Percentiles rank a stretch among this genome's conserved stretches.
Evolutionary conservation across 2,797 vertebrate genomes (phyloP).

Genomic region (Propithecus perrieri): DNA sequence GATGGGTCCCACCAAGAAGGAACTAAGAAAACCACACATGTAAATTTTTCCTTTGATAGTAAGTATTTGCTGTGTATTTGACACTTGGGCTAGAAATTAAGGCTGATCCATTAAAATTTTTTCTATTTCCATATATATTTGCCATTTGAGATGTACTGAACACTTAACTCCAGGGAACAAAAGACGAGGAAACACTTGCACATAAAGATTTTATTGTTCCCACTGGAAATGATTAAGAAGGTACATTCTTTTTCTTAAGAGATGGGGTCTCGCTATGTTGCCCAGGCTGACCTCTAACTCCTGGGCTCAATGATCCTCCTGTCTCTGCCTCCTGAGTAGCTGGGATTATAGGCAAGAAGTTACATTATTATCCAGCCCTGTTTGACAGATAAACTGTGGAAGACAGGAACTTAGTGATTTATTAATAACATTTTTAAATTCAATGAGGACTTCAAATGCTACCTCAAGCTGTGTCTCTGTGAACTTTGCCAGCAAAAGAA

Average conservation of each 20-base stretch:
- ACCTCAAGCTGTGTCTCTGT: not conserved
- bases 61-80: slow-evolving; percentile 12
- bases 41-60: slow-evolving; percentile 1
- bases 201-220: slow-evolving; percentile 53
- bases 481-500: slow-evolving; percentile 34
- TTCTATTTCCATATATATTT: slow-evolving; percentile 57
- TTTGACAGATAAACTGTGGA: slow-evolving; percentile 41
- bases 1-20: not conserved
- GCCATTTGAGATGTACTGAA: slow-evolving; percentile 50
- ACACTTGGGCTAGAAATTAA: slow-evolving; percentile 31
- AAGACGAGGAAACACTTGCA: slow-evolving; percentile 43
- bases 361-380: slow-evolving; percentile 40
- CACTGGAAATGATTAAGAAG: slow-evolving; percentile 57
- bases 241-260: not conserved
- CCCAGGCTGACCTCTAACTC: not conserved
- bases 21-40: slow-evolving; percentile 9
- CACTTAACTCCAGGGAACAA: slow-evolving; percentile 21
- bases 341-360: slow-evolving; percentile 16
- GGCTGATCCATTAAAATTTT: not conserved
- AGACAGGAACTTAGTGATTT: slow-evolving; percentile 12
- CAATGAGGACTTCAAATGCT: slow-evolving; percentile 36
- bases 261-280: not conserved
- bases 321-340: not conserved
- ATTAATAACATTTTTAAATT: slow-evolving; percentile 30
- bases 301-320: not conserved